Percentiles rank a stretch among this genome's conserved stretches.
Evolutionary conservation across 2,888 invertebrate species (phyloP).

Genomic region (Bellardia bayeri): DNA sequence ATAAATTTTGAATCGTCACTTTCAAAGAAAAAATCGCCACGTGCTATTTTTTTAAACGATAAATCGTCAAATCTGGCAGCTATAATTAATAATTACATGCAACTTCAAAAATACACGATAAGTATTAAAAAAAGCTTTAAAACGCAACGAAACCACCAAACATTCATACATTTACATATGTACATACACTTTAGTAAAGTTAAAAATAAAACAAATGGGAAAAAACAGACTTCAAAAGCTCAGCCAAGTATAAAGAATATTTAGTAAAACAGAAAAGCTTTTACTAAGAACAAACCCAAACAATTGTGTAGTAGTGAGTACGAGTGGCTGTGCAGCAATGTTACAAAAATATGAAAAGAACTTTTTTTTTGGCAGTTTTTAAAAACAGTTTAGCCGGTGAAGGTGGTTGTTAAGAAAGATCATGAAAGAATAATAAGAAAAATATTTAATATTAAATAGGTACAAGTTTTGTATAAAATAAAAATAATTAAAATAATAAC

Average conservation of each 20-base stretch:
- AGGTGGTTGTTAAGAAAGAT: constrained; percentile 48
- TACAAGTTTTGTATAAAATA: neutral
- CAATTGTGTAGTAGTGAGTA: neutral
- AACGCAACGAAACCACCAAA: too few species aligned
- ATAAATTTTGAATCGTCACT: too few species aligned
- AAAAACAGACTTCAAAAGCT: constrained; percentile 38
- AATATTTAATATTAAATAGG: constrained; percentile 7
- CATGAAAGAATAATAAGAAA: neutral
- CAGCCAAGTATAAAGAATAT: neutral
- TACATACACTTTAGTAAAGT: neutral
- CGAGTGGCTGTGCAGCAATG: neutral
- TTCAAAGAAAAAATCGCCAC: too few species aligned
- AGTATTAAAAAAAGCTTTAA: too few species aligned
- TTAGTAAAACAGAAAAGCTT: constrained; percentile 46
- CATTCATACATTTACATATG: too few species aligned
- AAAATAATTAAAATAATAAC: neutral
- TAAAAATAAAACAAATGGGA: neutral
- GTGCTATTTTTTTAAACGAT: too few species aligned
- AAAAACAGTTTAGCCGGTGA: constrained; percentile 68
- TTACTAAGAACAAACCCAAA: constrained; percentile 46
- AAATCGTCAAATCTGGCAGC: too few species aligned
- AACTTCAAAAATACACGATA: too few species aligned
- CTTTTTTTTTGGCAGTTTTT: constrained; percentile 67
- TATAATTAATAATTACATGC: too few species aligned
- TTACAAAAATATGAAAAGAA: constrained; percentile 39